Evolutionary conservation across 2,888 invertebrate genomes (phyloP), one percentile per base, ranked within the genome.

Genomic region (Lymantria dispar): DNA sequence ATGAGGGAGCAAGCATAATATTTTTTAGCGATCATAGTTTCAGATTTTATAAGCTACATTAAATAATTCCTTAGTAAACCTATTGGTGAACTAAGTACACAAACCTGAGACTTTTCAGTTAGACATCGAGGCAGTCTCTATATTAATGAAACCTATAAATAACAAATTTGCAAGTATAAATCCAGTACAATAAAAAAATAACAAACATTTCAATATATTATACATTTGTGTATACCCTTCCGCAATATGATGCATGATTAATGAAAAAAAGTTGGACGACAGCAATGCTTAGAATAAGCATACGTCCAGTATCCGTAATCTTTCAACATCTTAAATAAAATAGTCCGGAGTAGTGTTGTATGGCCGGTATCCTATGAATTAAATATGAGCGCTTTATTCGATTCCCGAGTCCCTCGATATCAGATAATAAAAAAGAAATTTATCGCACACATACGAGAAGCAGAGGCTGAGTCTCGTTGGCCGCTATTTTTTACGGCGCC

Each of bases 361-460:
- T 88, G 88, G 87, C 90, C 89, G 87, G 87, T 87, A 85, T 82
- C 90, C 85, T 88, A 90, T 91, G 91, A 91, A 91, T 91, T 90
- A 91, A 87, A 91, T 91, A 91, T 91, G 91, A 91, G 91, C 84
- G 88, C 87, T 90, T 91, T 91, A 91, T 91, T 91, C 88, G 91
- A 91, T 91, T 90, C 87, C 87, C 85, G 80, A 87, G 88, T 91
- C 91, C 91, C 91, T 89, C 90, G 89, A 91, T 91, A 91, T 91
- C 88, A 85, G 91, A 91, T 91, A 91, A 91, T 91, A 91, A 91
- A 91, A 90, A 87, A 88, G 87, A 90, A 91, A 91, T 90, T 87
- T 87, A 91, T 91, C 88, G 91, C 83, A 81, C 86, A 84, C 88
- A 87, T 76, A 79, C 76, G 79, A 72, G 72, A 64, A 70, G 68